A percentile compares a stretch with the other conserved stretches of the same genome.
Conservation (phyloP, 2,797 vertebrate genomes). For the Enteromius thamalakanensis region DNA sequence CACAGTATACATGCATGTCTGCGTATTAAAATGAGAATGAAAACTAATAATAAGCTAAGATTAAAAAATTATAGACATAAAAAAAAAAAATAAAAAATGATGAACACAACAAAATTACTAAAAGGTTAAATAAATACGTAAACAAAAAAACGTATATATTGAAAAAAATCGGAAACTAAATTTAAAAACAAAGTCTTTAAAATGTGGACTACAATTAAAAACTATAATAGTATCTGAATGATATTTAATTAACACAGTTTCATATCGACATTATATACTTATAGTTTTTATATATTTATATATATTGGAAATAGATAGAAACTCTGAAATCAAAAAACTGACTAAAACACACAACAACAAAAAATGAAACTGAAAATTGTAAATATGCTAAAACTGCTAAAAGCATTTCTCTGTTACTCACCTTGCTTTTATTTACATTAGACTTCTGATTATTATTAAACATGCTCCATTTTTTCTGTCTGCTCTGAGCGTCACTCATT, state of each 20-base stretch:
- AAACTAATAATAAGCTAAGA: not conserved
- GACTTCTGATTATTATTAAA: conserved; percentile 71
- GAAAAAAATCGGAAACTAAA: too few relatives aligned
- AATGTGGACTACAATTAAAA: too few relatives aligned
- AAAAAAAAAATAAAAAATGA: not conserved
- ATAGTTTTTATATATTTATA: too few relatives aligned
- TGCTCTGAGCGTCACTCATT: conserved; percentile 71
- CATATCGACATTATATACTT: too few relatives aligned
- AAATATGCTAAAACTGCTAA: not conserved
- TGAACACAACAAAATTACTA: not conserved
- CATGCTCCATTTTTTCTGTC: conserved; percentile 79
- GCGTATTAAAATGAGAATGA: too few relatives aligned
- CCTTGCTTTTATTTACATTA: conserved; percentile 76
- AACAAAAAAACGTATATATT: not conserved
- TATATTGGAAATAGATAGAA: not conserved
- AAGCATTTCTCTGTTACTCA: conserved; percentile 62
- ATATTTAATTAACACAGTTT: too few relatives aligned
- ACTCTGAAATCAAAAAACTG: not conserved
- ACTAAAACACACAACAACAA: not conserved
- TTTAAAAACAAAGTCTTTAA: too few relatives aligned
- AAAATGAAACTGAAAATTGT: not conserved
- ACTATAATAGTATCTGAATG: too few relatives aligned
- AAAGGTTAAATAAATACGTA: not conserved
- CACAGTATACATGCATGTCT: too few relatives aligned
- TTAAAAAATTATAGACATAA: not conserved